Percentiles rank a stretch among this genome's conserved stretches.
Conservation (phyloP, 2,113 vertebrate species). For the Ctenomys sociabilis region DNA sequence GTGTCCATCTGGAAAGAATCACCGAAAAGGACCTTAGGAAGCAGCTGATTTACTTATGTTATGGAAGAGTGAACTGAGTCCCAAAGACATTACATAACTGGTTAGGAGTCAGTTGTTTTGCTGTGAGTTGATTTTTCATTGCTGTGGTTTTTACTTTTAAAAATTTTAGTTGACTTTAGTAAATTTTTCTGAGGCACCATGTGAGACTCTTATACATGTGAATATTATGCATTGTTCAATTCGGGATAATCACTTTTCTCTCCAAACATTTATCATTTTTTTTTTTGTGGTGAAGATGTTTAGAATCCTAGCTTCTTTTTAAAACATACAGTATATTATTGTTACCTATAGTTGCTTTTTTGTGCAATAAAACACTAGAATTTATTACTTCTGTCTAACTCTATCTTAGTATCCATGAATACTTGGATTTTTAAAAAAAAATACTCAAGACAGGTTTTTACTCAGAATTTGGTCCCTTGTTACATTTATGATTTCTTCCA, state of each 20-base stretch:
- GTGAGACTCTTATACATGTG: background rate
- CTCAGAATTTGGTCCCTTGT: background rate
- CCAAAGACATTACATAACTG: background rate
- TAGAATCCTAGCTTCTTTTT: background rate
- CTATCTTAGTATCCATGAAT: background rate
- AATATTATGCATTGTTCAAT: background rate
- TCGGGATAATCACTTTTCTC: background rate
- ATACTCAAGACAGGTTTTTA: background rate
- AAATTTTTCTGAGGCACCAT: background rate
- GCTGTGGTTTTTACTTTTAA: background rate
- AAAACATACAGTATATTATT: background rate
- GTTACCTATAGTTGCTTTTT: background rate
- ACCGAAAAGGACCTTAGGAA: background rate
- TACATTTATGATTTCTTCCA: background rate
- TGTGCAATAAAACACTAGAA: background rate
- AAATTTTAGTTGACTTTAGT: background rate
- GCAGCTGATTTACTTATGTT: background rate
- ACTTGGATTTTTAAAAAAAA: background rate
- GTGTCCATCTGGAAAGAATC: background rate
- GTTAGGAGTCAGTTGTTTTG: background rate
- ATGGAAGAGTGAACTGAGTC: background rate
- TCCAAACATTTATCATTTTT: background rate
- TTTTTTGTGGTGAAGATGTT: background rate
- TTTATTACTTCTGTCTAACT: background rate
- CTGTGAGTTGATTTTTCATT: slow-evolving; percentile 15